Base-by-base conservation (phyloP, 1,140 invertebrate genomes). In the Pseudomyrmex dendroicus region DNA sequence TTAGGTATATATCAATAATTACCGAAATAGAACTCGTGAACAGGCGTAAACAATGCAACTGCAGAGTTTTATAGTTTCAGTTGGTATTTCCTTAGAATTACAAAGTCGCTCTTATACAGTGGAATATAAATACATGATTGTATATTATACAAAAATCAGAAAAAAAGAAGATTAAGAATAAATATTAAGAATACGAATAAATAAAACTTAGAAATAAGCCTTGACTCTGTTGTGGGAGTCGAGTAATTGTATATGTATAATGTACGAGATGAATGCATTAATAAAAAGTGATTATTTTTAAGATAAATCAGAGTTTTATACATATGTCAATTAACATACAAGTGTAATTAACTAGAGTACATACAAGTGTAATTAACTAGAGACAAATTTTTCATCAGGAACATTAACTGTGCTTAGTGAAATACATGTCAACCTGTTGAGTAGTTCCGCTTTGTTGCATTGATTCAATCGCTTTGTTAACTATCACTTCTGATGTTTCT, bases 381-480 rank as follows among this genome's bases (percentile, higher is more conserved):
- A 35, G 35, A 35, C 5, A 1, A 1, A 35, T 7, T 35, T 35
- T 35, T 35, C 0, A 35, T 35, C 35, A 35, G 35, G 13, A 46
- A 56, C 9, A 67, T 48, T 77, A 78, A 78, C 20, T 78, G 12
- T 62, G 64, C 9, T 89, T 87, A 80, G 68, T 59, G 67, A 89
- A 84, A 89, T 89, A 68, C 78, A 84, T 66, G 57, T 85, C 54
- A 88, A 76, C 22, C 25, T 70, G 64, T 70, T 78, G 76, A 48
- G 92, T 92, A 73, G 94, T 95, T 13, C 95, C 95, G 84, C 95
- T 93, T 88, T 96, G 95, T 89, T 97, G 96, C 96, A 97, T 97
- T 84, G 96, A 93, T 89, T 97, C 97, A 50, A 97, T 96, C 12
- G 97, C 96, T 94, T 97, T 97, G 86, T 96, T 97, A 2, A 97